These are phyloP conservation scores for Cichlasoma orientale DNA, from an alignment of 2,797 vertebrate genomes.

Conservation along the genomic window DNA sequence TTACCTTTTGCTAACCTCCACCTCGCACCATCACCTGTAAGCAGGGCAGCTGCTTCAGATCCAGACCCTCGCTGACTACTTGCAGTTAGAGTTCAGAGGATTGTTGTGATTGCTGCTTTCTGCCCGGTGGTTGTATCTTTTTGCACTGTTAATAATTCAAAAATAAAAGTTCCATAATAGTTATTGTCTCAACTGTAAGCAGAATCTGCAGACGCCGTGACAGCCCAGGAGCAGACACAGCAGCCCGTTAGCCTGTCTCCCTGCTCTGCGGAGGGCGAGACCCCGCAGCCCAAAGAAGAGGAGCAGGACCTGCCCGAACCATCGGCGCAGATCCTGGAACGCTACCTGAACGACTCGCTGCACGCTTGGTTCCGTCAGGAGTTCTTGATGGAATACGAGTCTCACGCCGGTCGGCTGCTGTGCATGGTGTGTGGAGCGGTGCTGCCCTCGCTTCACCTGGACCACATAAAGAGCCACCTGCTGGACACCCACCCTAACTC, in stretches of 20 bases:
- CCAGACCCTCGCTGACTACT: too few relatives aligned
- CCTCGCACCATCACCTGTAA: too few relatives aligned
- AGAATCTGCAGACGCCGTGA: conserved; percentile 52
- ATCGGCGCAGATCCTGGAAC: conserved; percentile 80
- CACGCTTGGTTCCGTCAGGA: conserved; percentile 92
- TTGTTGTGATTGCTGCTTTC: neutral
- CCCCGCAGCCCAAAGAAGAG: conserved; percentile 34
- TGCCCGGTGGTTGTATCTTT: neutral
- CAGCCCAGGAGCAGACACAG: conserved; percentile 51
- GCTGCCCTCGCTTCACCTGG: conserved; percentile 89
- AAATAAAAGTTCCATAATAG: neutral
- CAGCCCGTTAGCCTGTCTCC: conserved; percentile 41
- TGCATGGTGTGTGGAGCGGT: conserved; percentile 90
- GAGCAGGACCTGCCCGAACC: conserved; percentile 68
- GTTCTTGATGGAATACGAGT: conserved; percentile 95
- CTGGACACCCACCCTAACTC: conserved; percentile 89
- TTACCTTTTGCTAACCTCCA: too few relatives aligned
- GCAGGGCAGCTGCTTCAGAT: too few relatives aligned
- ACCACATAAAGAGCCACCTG: conserved; percentile 91
- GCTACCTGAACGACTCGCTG: conserved; percentile 90
- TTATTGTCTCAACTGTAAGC: neutral
- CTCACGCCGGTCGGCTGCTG: conserved; percentile 83
- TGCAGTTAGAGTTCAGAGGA: too few relatives aligned
- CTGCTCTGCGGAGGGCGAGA: conserved; percentile 35
- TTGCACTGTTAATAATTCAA: too few relatives aligned